These are phyloP conservation scores for Thamnaconus septentrionalis DNA, from an alignment of 2,113 vertebrate species.

Conservation along the genomic window DNA sequence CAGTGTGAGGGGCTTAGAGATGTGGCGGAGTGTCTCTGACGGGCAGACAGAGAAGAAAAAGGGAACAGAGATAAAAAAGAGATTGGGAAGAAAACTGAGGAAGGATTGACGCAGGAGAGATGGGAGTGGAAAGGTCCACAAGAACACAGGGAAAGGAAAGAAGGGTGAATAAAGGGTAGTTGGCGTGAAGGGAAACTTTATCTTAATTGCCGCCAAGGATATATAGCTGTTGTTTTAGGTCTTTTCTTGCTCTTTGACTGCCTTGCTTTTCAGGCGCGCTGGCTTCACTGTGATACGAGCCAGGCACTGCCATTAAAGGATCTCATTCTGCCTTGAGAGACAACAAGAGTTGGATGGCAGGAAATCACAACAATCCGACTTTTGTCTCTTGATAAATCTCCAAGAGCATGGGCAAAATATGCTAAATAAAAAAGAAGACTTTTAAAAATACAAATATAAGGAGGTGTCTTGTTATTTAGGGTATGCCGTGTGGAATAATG, in stretches of 20 bases:
- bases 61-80: slow-evolving; percentile 14
- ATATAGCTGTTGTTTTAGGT: slow-evolving; percentile 50
- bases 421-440: too few species aligned
- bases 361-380: slow-evolving; percentile 30
- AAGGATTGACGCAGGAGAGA: slow-evolving; percentile 2
- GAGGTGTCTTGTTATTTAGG: too few species aligned
- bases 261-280: slow-evolving; percentile 62
- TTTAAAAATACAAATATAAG: too few species aligned
- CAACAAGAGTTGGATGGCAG: slow-evolving; percentile 39
- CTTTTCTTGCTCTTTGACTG: slow-evolving; percentile 48
- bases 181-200: slow-evolving; percentile 35
- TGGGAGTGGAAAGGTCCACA: neutral
- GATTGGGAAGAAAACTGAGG: neutral
- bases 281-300: slow-evolving; percentile 60
- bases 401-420: too few species aligned
- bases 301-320: slow-evolving; percentile 59
- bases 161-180: slow-evolving; percentile 21
- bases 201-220: slow-evolving; percentile 68
- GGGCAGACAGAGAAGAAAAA: slow-evolving; percentile 45
- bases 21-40: slow-evolving; percentile 29
- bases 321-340: slow-evolving; percentile 61
- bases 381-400: slow-evolving; percentile 26
- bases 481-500: too few species aligned
- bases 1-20: slow-evolving; percentile 45
- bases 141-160: neutral